Base-by-base conservation (phyloP, 2,888 invertebrate genomes). In the Tryphoninae sp. region DNA sequence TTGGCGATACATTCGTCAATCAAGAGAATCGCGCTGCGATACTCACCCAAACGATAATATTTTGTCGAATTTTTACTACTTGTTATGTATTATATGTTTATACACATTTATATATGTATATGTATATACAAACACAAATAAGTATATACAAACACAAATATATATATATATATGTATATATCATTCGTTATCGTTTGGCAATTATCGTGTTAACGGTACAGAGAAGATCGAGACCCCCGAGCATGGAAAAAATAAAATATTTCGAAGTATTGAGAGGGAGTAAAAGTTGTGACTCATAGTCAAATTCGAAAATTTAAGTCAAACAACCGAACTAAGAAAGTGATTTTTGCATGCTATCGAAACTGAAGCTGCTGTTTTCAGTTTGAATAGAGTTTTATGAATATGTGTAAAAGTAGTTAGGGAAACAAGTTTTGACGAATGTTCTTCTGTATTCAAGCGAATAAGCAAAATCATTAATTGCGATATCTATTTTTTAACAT, bases 191-290 rank as follows among this genome's bases (percentile, higher is more conserved):
- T 62, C 61, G 33, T 2, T 61, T 22, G 33, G 11, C 13, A 49
- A 58, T 72, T 62, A 76, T 73, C 73, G 65, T 62, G 74, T 83
- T 77, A 76, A 77, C 74, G 81, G 86, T 86, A 86, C 88, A 88
- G 88, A 88, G 88, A 88, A 88, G 87, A 88, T 88, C 83, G 82
- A 81, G 85, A 85, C 85, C 86, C 85, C 84, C 82, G 81, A 6
- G 80, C 80, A 85, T 74, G 71, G 82, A 68, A 69, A 82, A 64
- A 68, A 80, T 81, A 73, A 78, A 72, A 78, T 78, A 45, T 83
- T 84, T 81, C 58, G 23, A 22, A 65, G 53, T 3, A 13, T 33
- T 4, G 45, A 67, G 45, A 45, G 45, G 45, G 13, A 45, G 11
- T 45, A 45, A 45, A 45, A 45, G 45, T 45, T 33, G 33, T 6